Percentiles rank a stretch among this genome's conserved stretches.
Conservation (phyloP, 2,888 invertebrate genomes). For the Lucinisca nassula region DNA sequence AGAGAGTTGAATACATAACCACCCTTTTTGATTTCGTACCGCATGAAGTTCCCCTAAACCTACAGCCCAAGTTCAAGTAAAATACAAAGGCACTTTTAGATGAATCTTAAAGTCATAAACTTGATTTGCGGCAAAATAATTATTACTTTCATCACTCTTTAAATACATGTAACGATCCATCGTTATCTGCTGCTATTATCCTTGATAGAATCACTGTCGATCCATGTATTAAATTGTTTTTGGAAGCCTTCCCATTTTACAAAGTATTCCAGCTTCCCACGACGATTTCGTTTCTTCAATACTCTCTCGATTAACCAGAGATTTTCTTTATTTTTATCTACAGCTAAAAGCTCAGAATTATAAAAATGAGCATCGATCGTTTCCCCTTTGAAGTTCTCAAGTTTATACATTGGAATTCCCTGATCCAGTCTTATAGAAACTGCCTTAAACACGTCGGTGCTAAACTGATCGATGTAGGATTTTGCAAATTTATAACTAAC, state of each 20-base stretch:
- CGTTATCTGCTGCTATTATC: too few species aligned
- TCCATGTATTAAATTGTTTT: neutral
- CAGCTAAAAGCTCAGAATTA: constrained; percentile 29
- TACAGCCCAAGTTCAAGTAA: constrained; percentile 26
- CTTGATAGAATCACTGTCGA: neutral
- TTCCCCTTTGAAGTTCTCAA: constrained; percentile 21
- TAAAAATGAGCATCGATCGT: constrained; percentile 38
- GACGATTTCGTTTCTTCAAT: constrained; percentile 27
- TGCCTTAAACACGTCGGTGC: constrained; percentile 13
- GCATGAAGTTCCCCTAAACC: neutral
- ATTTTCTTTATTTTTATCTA: constrained; percentile 35
- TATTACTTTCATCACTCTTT: neutral
- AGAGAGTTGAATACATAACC: too few species aligned
- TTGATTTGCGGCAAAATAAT: constrained; percentile 23
- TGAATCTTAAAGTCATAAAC: constrained; percentile 24
- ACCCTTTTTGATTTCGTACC: too few species aligned
- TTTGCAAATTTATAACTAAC: neutral
- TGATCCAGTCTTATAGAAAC: neutral
- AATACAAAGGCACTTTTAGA: constrained; percentile 1
- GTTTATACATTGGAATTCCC: constrained; percentile 40
- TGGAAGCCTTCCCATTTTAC: constrained; percentile 37
- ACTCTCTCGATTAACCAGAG: constrained; percentile 33
- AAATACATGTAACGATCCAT: constrained; percentile 15
- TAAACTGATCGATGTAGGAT: constrained; percentile 17
- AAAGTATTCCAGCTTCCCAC: constrained; percentile 3